A percentile compares a stretch with the other conserved stretches of the same genome.
Evolutionary conservation across 2,888 invertebrate species (phyloP).

Genomic region (Galeopsomyia nigrocyanea): DNA sequence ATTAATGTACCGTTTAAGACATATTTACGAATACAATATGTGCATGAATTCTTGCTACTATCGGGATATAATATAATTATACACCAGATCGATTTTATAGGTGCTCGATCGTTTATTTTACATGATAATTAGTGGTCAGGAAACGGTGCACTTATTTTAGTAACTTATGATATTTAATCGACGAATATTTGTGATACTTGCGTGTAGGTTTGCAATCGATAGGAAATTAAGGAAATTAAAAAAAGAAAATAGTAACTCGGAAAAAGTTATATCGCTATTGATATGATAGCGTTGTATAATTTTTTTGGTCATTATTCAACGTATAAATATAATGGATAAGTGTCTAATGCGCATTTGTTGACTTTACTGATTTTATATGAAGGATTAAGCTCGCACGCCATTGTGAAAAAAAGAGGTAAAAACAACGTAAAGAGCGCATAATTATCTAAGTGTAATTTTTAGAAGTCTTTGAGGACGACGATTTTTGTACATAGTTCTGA

Average conservation of each 20-base stretch:
- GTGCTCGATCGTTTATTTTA: no score
- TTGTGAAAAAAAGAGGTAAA: constrained; percentile 19
- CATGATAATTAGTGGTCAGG: constrained; percentile 15
- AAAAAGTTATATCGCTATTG: no score
- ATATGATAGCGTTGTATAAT: constrained; percentile 10
- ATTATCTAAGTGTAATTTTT: constrained; percentile 32
- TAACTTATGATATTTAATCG: constrained; percentile 26
- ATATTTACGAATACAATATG: no score
- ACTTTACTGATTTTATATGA: constrained; percentile 38
- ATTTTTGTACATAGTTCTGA: constrained; percentile 44
- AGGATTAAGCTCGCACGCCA: constrained; percentile 22
- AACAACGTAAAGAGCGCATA: constrained; percentile 23
- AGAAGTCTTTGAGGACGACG: constrained; percentile 33
- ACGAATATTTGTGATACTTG: constrained; percentile 47
- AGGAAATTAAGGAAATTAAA: constrained; percentile 18
- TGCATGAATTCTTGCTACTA: no score
- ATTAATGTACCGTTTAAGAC: no score
- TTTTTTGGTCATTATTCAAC: constrained; percentile 27
- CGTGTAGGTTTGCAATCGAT: constrained; percentile 45
- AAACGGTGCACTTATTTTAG: constrained; percentile 31
- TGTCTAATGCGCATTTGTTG: constrained; percentile 35
- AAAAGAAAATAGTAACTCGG: constrained; percentile 9
- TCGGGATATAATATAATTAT: no score
- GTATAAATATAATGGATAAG: constrained; percentile 26
- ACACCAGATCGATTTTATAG: no score